Evolutionary conservation across 2,113 vertebrate species (phyloP).

Genomic region (Strix aluco): DNA sequence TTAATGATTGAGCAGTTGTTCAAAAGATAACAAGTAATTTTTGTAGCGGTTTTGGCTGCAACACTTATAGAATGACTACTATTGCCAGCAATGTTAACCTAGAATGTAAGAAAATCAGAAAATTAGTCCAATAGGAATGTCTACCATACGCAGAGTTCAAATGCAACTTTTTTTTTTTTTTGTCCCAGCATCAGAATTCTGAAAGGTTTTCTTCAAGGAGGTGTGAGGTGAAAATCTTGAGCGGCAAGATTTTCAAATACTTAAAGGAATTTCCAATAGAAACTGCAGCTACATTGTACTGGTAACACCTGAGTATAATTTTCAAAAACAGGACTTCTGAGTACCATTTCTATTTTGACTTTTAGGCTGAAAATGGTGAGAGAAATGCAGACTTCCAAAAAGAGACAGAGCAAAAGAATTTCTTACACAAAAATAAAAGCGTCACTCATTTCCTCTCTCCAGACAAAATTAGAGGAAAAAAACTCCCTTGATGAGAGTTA

Average conservation of each 20-base stretch:
- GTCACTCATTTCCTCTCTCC: background rate
- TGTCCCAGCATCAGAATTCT: background rate
- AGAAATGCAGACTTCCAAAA: background rate
- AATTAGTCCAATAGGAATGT: background rate
- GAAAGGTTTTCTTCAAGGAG: background rate
- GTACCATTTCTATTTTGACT: background rate
- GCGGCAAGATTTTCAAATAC: background rate
- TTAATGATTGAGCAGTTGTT: background rate
- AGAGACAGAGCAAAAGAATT: background rate
- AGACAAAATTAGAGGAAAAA: background rate
- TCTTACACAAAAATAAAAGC: background rate
- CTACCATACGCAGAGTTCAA: background rate
- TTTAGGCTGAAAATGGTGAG: background rate
- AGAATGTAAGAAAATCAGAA: conserved; percentile 5
- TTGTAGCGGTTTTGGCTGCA: background rate
- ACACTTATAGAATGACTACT: background rate
- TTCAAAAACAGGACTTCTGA: background rate
- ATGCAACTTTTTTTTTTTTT: background rate
- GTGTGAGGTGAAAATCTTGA: background rate
- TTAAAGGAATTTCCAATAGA: background rate
- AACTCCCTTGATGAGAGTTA: background rate
- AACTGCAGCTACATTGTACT: background rate
- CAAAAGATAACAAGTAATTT: background rate
- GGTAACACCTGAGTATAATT: background rate
- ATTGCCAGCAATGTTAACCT: background rate